Evolutionary conservation across 2,888 invertebrate genomes (phyloP).

Genomic region (Desoria tigrina): DNA sequence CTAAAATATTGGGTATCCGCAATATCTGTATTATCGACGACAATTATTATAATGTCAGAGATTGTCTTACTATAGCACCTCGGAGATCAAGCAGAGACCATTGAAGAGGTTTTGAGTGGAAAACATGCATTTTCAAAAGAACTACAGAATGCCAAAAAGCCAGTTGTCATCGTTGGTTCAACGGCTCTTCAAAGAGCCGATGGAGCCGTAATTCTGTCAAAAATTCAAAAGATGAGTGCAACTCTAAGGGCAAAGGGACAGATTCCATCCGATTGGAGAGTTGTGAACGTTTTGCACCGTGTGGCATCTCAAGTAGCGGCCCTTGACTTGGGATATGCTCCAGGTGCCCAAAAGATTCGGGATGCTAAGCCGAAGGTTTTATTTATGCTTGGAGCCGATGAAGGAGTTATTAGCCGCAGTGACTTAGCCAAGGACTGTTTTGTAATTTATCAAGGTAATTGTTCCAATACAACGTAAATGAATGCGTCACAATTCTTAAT

Average conservation of each 20-base stretch:
- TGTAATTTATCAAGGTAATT: conserved; percentile 81
- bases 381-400: conserved; percentile 92
- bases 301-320: conserved; percentile 93
- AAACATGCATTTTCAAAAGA: conserved; percentile 69
- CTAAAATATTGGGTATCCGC: too few relatives aligned
- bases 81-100: conserved; percentile 73
- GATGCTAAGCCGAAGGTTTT: conserved; percentile 73
- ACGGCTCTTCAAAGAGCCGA: conserved; percentile 76
- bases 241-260: conserved; percentile 54
- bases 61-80: too few relatives aligned
- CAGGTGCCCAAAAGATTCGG: conserved; percentile 67
- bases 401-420: conserved; percentile 71
- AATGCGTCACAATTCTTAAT: background rate
- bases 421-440: conserved; percentile 79
- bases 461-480: background rate
- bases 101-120: conserved; percentile 74
- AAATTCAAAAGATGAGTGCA: conserved; percentile 71
- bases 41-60: background rate
- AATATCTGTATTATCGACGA: background rate
- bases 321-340: conserved; percentile 87
- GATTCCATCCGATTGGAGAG: conserved; percentile 66
- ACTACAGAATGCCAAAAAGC: conserved; percentile 76
- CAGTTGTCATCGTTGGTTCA: conserved; percentile 87
- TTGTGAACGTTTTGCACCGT: conserved; percentile 90
- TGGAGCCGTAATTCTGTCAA: conserved; percentile 73